Conservation (phyloP, 2,797 vertebrate species). For the Betta splendens region DNA sequence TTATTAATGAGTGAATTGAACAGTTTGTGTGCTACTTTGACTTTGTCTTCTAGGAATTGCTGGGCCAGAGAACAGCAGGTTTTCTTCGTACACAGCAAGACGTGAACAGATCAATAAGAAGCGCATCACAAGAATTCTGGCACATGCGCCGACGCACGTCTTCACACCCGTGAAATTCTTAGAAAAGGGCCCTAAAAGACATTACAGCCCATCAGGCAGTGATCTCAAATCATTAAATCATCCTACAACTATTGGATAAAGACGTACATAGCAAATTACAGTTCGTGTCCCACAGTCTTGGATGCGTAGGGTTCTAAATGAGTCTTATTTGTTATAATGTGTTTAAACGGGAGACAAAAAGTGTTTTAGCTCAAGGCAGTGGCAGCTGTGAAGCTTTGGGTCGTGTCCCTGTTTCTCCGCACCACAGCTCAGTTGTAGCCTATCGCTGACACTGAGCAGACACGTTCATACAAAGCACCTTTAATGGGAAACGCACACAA, state of each 20-base stretch:
- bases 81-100: conserved; percentile 34
- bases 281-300: not conserved
- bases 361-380: conserved; percentile 10
- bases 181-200: not conserved
- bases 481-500: too few species aligned
- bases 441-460: too few species aligned
- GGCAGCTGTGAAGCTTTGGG: conserved; percentile 12
- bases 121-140: conserved; percentile 29
- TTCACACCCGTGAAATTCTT: conserved; percentile 6
- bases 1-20: not conserved
- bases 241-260: not conserved
- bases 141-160: conserved; percentile 21
- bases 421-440: not conserved
- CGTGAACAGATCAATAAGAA: conserved; percentile 47
- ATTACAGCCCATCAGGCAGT: not conserved
- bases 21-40: not conserved
- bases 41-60: not conserved
- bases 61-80: conserved; percentile 11
- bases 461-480: too few species aligned
- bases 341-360: too few species aligned
- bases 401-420: not conserved
- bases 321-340: too few species aligned
- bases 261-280: not conserved
- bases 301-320: too few species aligned
- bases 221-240: not conserved